These are phyloP conservation scores for Malurus cyaneus DNA, from an alignment of 2,113 vertebrate genomes.

Conservation along the genomic window DNA sequence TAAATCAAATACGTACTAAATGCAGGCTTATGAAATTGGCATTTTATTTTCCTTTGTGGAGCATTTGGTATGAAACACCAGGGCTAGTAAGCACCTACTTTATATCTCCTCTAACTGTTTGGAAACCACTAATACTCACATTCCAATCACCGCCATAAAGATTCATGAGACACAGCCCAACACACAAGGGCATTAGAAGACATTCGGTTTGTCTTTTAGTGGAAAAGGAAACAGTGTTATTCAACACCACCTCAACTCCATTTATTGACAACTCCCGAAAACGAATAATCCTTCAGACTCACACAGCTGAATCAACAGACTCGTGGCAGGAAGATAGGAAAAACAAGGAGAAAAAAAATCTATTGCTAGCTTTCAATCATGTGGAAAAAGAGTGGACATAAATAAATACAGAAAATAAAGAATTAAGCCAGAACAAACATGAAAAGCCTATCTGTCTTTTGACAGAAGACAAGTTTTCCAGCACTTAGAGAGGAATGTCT, in stretches of 20 bases:
- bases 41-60: neutral
- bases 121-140: conserved; percentile 3
- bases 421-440: neutral
- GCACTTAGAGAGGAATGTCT: neutral
- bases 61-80: neutral
- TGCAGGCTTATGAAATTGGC: neutral
- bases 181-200: conserved; percentile 57
- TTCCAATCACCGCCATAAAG: conserved; percentile 7
- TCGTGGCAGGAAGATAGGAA: neutral
- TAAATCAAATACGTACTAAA: neutral
- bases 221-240: conserved; percentile 42
- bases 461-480: neutral
- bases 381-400: neutral
- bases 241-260: neutral
- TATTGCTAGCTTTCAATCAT: neutral
- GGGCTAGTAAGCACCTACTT: neutral
- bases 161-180: neutral
- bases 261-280: conserved; percentile 51
- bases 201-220: conserved; percentile 23
- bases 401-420: neutral
- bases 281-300: neutral
- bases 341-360: neutral
- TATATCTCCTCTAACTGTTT: neutral
- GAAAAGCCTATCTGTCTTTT: neutral
- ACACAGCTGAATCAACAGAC: conserved; percentile 55